Percentiles rank a stretch among this genome's conserved stretches.
Conservation (phyloP, 2,797 vertebrate species). For the Clarias laeviceps region DNA sequence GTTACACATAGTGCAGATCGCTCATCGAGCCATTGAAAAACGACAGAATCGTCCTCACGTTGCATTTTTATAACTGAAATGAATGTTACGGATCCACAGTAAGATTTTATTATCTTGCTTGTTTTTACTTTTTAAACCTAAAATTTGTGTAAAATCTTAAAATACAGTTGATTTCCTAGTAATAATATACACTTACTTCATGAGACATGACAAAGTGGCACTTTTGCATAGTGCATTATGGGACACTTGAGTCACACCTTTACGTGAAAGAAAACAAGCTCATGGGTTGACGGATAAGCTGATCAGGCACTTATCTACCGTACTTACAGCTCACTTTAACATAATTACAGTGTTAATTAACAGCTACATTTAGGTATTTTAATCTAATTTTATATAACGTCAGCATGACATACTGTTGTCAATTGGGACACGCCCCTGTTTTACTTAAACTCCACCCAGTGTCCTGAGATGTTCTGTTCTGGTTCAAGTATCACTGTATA, state of each 20-base stretch:
- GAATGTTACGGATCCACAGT: neutral
- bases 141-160: neutral
- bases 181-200: neutral
- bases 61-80: neutral
- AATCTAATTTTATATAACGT: neutral
- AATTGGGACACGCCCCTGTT: neutral
- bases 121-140: neutral
- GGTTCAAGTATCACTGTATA: no score
- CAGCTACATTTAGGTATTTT: neutral
- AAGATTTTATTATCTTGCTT: neutral
- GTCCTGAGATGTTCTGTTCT: no score
- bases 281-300: neutral
- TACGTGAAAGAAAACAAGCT: neutral
- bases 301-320: neutral
- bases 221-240: neutral
- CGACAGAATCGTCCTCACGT: neutral
- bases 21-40: neutral
- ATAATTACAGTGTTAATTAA: neutral
- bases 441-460: neutral
- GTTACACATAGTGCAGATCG: neutral
- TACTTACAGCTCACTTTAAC: neutral
- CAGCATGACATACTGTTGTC: neutral
- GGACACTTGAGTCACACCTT: neutral
- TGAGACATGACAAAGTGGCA: neutral
- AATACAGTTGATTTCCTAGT: neutral